Evolutionary conservation across 1,140 invertebrate species (phyloP), one percentile per base, ranked within the genome.

Genomic region (Lordiphosa collinella): DNA sequence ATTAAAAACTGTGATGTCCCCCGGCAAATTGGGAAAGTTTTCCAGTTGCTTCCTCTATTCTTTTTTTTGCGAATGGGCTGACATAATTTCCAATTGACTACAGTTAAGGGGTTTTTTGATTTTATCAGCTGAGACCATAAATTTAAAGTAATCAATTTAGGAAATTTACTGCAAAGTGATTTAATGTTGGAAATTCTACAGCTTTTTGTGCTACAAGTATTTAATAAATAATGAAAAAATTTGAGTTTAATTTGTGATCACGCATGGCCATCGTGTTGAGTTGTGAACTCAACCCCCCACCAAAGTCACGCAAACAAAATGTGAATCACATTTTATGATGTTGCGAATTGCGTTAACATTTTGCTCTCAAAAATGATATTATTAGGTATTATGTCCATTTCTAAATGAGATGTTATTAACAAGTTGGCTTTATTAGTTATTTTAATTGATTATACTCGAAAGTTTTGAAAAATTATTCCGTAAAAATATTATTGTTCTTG

Each of bases 301-400:
- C 11, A 22, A 44, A 80, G 55, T 80, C 70, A 79, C 76, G 75
- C 70, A 74, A 46, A 14, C 51, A 25, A 57, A 66, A 74, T 60
- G 32, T 52, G 66, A 46, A 46, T 10, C 9, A 4, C 14, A 40
- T 9, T 79, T 79, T 79, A 80, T 49, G 56, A 80, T 56, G 62
- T 71, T 59, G 47, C n/a, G 46, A 52, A 46, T 47, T 66, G 11
- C 11, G 10, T 31, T 51, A 38, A 53, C 41, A 65, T 29, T 29
- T 29, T 29, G 7, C 25, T 29, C 25, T 38, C 65, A 66, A 76
- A 53, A 69, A 58, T 73, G 53, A 74, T 66, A 74, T 66, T 55
- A 51, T 11, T 44, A 18, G 3, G 13, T 37, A 52, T 40, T 12
- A 44, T 44, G 16, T 8, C 2, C 29, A 25, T 44, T 44, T 29